Conservation (phyloP, 1,140 invertebrate genomes). For the Camponotus pennsylvanicus region DNA sequence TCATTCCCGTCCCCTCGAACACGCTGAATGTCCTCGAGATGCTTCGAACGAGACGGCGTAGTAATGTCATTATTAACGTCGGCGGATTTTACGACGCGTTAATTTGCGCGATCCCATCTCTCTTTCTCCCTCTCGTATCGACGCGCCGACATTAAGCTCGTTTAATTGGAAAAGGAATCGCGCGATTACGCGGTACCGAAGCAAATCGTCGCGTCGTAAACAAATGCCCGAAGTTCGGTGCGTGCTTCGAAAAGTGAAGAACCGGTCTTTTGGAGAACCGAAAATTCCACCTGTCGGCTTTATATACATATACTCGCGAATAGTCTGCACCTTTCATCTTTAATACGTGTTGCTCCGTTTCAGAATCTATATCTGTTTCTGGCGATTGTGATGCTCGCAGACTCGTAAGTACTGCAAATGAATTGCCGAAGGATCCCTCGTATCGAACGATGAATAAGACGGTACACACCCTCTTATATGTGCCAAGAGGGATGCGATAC, state of each 20-base stretch:
- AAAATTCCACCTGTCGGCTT: constrained; percentile 42
- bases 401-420: constrained; percentile 15
- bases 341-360: not conserved
- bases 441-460: constrained; percentile 56
- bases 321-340: constrained; percentile 4
- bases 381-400: constrained; percentile 5
- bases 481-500: constrained; percentile 70
- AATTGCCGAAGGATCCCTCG: constrained; percentile 15
- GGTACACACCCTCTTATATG: constrained; percentile 54
- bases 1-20: not conserved
- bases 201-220: constrained; percentile 64
- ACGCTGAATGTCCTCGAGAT: constrained; percentile 40
- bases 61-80: constrained; percentile 74
- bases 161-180: constrained; percentile 71
- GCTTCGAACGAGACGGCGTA: constrained; percentile 46
- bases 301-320: not conserved
- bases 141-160: constrained; percentile 31
- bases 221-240: constrained; percentile 52
- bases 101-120: constrained; percentile 61
- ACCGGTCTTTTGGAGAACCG: constrained; percentile 65
- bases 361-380: not conserved
- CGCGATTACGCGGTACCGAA: constrained; percentile 36
- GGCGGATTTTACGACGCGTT: constrained; percentile 71
- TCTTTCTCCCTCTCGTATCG: not conserved
- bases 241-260: constrained; percentile 21